A percentile compares a stretch with the other conserved stretches of the same genome.
These are phyloP conservation scores for Encarsia formosa DNA, from an alignment of 2,888 invertebrate species.

Conservation along the genomic window DNA sequence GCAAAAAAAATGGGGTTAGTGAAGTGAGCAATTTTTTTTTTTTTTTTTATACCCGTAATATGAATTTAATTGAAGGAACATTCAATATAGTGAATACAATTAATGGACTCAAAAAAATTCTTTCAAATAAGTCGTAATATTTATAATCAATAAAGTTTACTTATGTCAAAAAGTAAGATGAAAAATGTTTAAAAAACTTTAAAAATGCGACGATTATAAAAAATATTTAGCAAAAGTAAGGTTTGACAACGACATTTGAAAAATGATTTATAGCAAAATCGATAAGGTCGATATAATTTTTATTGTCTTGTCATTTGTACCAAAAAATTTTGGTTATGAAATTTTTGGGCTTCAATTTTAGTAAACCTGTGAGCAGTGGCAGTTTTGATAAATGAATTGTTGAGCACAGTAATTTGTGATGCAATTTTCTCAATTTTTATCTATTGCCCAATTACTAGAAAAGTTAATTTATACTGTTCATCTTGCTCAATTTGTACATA, in stretches of 20 bases:
- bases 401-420: slow-evolving; percentile 1
- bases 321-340: slow-evolving; percentile 10
- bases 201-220: no score
- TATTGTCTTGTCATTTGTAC: slow-evolving; percentile 24
- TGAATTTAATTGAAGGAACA: no score
- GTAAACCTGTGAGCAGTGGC: neutral
- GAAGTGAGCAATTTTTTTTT: slow-evolving; percentile 54
- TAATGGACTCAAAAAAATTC: slow-evolving; percentile 10
- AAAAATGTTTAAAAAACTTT: no score
- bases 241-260: slow-evolving; percentile 21
- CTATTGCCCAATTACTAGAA: slow-evolving; percentile 6
- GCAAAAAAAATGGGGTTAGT: slow-evolving; percentile 92
- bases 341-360: slow-evolving; percentile 7
- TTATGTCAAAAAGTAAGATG: no score
- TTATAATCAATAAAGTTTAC: no score
- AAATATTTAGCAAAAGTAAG: no score
- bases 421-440: slow-evolving; percentile 13
- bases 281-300: slow-evolving; percentile 23
- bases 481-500: neutral
- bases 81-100: no score
- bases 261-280: slow-evolving; percentile 26
- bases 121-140: slow-evolving; percentile 21
- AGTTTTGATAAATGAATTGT: slow-evolving; percentile 12
- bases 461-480: slow-evolving; percentile 13
- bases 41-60: no score